phyloP scores from a whole-genome alignment of 2,113 vertebrate genomes.

The Geococcyx californianus region DNA sequence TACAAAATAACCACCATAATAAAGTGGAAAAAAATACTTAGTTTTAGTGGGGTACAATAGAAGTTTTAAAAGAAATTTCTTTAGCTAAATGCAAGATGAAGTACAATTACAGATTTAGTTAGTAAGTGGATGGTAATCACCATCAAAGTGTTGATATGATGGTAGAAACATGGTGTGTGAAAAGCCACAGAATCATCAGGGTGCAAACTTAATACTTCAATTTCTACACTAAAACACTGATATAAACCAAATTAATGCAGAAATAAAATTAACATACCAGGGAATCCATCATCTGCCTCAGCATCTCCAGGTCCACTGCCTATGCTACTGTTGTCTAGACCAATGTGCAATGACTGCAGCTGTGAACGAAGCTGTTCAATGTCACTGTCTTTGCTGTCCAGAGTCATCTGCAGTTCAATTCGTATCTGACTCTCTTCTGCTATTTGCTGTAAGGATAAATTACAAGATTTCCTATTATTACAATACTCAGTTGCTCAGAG shows the following conservation, averaged over 20 bases:
- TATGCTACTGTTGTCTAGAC: slow-evolving; percentile 90
- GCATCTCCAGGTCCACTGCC: slow-evolving; percentile 90
- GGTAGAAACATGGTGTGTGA: not conserved
- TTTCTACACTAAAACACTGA: not conserved
- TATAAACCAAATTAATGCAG: not conserved
- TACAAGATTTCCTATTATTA: not conserved
- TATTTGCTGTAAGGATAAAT: slow-evolving; percentile 84
- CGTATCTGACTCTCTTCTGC: slow-evolving; percentile 94
- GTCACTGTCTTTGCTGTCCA: slow-evolving; percentile 98
- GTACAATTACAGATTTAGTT: not conserved
- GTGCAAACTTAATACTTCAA: not conserved
- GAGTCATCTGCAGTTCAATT: slow-evolving; percentile 96
- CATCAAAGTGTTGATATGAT: not conserved
- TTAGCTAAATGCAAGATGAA: not conserved
- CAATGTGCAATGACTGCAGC: slow-evolving; percentile 88
- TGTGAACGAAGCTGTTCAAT: slow-evolving; percentile 96
- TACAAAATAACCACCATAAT: not conserved
- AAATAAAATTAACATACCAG: slow-evolving; percentile 76
- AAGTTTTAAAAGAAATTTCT: not conserved
- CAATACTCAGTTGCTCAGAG: not conserved
- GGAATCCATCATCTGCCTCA: slow-evolving; percentile 89
- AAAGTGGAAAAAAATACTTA: not conserved
- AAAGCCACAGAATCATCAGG: not conserved
- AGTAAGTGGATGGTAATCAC: not conserved
- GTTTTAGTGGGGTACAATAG: not conserved